Evolutionary conservation across 2,113 vertebrate genomes (phyloP), one percentile per base, ranked within the genome.

Genomic region (Acrocephalus kingi): DNA sequence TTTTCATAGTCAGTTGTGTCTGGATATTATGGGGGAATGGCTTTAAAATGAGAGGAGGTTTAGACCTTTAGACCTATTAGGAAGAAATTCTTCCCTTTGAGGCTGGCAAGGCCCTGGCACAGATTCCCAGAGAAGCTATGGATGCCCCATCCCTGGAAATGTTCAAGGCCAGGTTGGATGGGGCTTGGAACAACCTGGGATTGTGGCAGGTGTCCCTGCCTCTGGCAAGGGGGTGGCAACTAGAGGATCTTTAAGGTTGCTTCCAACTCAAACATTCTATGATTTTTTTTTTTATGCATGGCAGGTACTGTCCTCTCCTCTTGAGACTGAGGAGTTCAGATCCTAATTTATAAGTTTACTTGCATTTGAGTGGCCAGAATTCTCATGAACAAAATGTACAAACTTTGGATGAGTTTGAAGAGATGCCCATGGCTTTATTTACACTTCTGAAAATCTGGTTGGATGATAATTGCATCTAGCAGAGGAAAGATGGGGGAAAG

Each of bases 111-210:
- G 31, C 7, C 0, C 51, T 51, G 51, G 31, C 9, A 43, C 17
- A 23, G 21, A 6, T 1, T 58, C 3, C 14, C 51, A 43, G 12
- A 58, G 37, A 4, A 37, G 15, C 11, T 66, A 59, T 37, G 68
- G 15, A 0, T 74, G 27, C 1, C 2, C 22, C 76, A 58, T 59
- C 18, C 30, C 22, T 81, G 43, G 67, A 23, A 59, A 7, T 45
- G 37, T 33, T 0, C 27, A 23, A 20, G 43, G 15, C 18, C 35
- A 58, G 37, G 15, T 0, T 51, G 31, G 43, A 64, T 2, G 4
- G 21, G 4, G 9, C 16, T 56, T 35, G 25, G 67, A 73, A 25
- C 11, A 64, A 5, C 31, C 45, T 81, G 51, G 9, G 1, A 1
- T 1, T 11, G 68, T 13, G 31, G 11, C 45, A 88, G 10, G 4